phyloP scores from a whole-genome alignment of 2,797 vertebrate genomes.

The Carduelis carduelis region DNA sequence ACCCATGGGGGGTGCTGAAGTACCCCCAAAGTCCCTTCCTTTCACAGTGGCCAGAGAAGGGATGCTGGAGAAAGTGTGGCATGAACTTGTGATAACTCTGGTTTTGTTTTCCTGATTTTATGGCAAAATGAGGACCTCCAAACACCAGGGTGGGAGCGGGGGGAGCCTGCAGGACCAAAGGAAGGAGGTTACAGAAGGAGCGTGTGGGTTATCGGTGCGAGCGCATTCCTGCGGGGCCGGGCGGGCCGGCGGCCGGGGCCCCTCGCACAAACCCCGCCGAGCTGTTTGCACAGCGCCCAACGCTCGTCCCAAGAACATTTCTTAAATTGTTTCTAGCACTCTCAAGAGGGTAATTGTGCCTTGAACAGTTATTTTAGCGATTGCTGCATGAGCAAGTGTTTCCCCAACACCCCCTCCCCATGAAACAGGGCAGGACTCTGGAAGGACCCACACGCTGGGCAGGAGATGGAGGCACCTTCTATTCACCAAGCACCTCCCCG shows the following conservation, averaged over 20 bases:
- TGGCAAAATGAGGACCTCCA: neutral
- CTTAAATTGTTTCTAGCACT: constrained; percentile 61
- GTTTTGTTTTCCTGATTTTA: neutral
- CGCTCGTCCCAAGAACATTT: constrained; percentile 31
- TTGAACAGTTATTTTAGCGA: neutral
- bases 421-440: accelerated
- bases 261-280: neutral
- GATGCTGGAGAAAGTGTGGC: accelerated
- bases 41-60: neutral
- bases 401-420: neutral
- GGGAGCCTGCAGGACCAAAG: neutral
- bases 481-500: neutral
- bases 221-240: constrained; percentile 19
- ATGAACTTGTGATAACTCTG: neutral
- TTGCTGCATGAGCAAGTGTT: neutral
- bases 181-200: constrained; percentile 25
- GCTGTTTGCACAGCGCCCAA: constrained; percentile 52
- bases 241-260: neutral
- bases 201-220: neutral
- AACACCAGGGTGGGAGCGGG: accelerated
- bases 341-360: constrained; percentile 3
- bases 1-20: accelerated
- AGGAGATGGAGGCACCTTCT: neutral
- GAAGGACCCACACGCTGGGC: accelerated
- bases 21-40: neutral